A percentile compares a stretch with the other conserved stretches of the same genome.
Conservation (phyloP, 35 echinoderm and acorn worm genomes). For the Hemicentrotus pulcherrimus region DNA sequence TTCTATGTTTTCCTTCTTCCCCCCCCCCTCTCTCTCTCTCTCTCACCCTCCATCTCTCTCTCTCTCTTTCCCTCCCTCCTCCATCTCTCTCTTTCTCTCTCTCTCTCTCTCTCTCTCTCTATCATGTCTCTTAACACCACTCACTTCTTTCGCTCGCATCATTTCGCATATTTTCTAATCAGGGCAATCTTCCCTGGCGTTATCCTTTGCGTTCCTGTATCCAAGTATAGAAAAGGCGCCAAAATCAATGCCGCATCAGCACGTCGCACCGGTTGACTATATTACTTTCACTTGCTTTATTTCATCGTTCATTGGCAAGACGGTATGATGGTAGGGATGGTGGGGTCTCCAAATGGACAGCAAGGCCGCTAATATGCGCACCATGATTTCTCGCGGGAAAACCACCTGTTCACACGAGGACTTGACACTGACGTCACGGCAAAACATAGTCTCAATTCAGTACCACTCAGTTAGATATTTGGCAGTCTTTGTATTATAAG, state of each 20-base stretch:
- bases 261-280: not conserved
- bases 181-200: not conserved
- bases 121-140: too few relatives aligned
- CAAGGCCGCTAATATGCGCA: not conserved
- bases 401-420: slow-evolving; percentile 9
- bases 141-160: not conserved
- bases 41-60: not conserved
- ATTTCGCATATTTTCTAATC: slow-evolving; percentile 5
- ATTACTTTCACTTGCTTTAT: slow-evolving; percentile 19
- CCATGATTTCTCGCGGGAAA: slow-evolving; percentile 16
- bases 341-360: not conserved
- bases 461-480: not conserved
- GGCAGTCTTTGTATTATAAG: too few relatives aligned
- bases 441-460: not conserved
- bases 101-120: not conserved
- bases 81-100: not conserved
- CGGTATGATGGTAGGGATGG: not conserved
- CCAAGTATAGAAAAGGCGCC: not conserved
- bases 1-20: not conserved
- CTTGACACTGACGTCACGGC: slow-evolving; percentile 7
- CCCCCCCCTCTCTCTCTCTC: not conserved
- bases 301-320: slow-evolving; percentile 17
- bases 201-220: not conserved
- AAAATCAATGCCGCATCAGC: not conserved
- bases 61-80: not conserved